Evolutionary conservation across 2,797 vertebrate genomes (phyloP), one percentile per base, ranked within the genome.

Genomic region (Gymnothorax javanicus): DNA sequence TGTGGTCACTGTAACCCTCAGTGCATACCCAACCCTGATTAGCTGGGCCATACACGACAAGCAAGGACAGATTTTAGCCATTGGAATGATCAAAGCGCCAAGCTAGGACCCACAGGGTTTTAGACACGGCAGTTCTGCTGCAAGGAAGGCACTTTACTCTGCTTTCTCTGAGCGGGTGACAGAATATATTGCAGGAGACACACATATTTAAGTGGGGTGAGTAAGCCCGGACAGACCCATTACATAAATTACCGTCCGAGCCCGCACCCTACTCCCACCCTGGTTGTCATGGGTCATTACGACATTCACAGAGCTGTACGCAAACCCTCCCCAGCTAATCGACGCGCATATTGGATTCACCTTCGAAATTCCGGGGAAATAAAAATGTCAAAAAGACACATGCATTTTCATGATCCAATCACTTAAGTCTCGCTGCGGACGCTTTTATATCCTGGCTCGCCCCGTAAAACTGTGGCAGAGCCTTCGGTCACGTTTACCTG

Each of bases 401-500:
- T 52, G 75, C 75, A 54, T 50, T 81, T 54, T 81, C 9, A 56
- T 81, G 23, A 54, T 56, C 15, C 50, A 23, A 56, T 54, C 77
- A 81, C 75, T 79, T 79, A 13, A 79, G 52, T 50, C 75, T 79
- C 56, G 77, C 50, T 81, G 12, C n/a, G 52, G 77, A 81, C 77
- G 20, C 56, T 81, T 81, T 81, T 7, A 81, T 54, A 56, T 54
- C 77, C 17, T 56, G 50, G 52, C 77, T 81, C 52, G 33, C 43
- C 43, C 13, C 20, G 75, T 23, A 6, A 52, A 52, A 12, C 20
- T 54, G 2, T 25, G 13, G 3, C 13, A 25, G 4, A 67, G 4
- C 15, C 20, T 17, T 81, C 3, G 52, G 23, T 17, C 8, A 81
- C 56, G 52, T 81, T 50, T 77, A n/a, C 77, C 52, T 54, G 6